These are phyloP conservation scores for Synanthedon tipuliformis DNA, from an alignment of 2,888 invertebrate species.

Conservation along the genomic window DNA sequence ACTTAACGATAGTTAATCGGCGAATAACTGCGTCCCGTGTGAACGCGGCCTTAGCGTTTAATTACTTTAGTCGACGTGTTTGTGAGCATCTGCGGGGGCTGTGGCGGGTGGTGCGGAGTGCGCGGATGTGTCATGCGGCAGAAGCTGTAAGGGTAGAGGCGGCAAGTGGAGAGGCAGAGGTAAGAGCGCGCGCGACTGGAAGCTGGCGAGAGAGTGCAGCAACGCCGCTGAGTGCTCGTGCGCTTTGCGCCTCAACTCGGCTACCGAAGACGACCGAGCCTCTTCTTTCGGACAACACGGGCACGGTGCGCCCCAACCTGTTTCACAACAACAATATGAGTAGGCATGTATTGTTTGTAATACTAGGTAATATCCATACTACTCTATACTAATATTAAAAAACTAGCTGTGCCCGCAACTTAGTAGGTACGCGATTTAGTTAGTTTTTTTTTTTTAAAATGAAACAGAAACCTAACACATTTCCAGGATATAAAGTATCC, in stretches of 20 bases:
- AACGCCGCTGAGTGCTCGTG: slow-evolving; percentile 95
- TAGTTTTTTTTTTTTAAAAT: no score
- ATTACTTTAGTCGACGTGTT: slow-evolving; percentile 40
- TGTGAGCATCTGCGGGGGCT: slow-evolving; percentile 25
- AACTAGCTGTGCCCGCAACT: no score
- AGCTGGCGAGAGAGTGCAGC: slow-evolving; percentile 78
- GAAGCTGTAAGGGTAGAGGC: slow-evolving; percentile 38
- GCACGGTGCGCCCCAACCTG: slow-evolving; percentile 82
- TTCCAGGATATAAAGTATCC: no score
- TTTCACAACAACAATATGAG: neutral
- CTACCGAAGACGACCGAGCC: slow-evolving; percentile 87
- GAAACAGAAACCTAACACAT: no score
- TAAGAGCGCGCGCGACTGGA: slow-evolving; percentile 70
- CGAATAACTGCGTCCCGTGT: no score
- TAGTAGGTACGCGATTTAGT: no score
- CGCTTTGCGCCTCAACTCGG: slow-evolving; percentile 91
- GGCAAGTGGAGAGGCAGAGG: slow-evolving; percentile 50
- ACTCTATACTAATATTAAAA: no score
- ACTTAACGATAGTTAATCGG: no score
- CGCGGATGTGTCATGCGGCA: slow-evolving; percentile 25
- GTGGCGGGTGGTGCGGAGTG: slow-evolving; percentile 1
- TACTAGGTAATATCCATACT: no score
- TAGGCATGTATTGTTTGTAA: no score
- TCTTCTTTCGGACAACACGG: slow-evolving; percentile 83
- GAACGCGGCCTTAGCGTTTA: slow-evolving; percentile 16